Percentiles rank a stretch among this genome's conserved stretches.
Evolutionary conservation across 2,888 invertebrate species (phyloP).

Genomic region (Melitaea athalia): DNA sequence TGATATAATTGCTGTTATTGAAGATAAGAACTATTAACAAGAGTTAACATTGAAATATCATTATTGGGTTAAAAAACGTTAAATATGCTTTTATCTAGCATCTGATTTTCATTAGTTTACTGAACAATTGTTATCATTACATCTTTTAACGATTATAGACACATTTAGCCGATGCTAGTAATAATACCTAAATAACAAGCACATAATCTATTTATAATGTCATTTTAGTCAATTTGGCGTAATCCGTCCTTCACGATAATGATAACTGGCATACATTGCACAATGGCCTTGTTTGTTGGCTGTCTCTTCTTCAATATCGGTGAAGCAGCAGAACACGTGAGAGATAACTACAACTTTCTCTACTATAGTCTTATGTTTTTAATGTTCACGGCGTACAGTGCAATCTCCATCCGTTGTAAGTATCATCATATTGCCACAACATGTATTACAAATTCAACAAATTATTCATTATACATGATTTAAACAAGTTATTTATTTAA

Average conservation of each 20-base stretch:
- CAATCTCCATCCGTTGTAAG: constrained; percentile 87
- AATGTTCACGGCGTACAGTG: constrained; percentile 96
- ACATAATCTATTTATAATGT: constrained; percentile 17
- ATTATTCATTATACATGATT: no score
- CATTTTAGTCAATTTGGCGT: constrained; percentile 82
- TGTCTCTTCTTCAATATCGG: constrained; percentile 92
- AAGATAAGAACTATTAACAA: no score
- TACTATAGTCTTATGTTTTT: constrained; percentile 97
- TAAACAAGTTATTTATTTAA: no score
- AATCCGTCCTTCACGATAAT: constrained; percentile 89
- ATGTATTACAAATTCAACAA: background rate
- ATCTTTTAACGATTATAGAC: background rate
- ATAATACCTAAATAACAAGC: constrained; percentile 5
- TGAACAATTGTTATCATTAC: background rate
- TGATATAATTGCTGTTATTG: no score
- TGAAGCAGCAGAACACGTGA: constrained; percentile 90
- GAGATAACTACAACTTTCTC: constrained; percentile 93
- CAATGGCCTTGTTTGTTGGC: constrained; percentile 92
- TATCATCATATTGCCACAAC: constrained; percentile 5
- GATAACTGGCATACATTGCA: constrained; percentile 89
- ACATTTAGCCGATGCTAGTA: background rate
- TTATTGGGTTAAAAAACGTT: no score
- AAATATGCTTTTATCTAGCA: no score
- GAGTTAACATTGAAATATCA: no score
- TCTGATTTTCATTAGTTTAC: background rate